Evolutionary conservation across 2,888 invertebrate genomes (phyloP).

Genomic region (Chrysolina americana): DNA sequence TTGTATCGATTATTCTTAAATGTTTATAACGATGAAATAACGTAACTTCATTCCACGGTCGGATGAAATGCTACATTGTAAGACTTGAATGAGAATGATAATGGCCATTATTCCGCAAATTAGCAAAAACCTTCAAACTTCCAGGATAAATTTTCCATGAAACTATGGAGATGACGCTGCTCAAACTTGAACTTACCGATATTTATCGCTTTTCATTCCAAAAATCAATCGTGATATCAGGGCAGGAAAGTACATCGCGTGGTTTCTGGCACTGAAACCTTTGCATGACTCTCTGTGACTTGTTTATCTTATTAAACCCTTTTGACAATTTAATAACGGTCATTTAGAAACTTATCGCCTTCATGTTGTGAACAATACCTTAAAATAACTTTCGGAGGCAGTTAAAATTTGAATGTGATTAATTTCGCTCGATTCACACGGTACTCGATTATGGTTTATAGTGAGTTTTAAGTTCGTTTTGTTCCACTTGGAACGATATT

Average conservation of each 20-base stretch:
- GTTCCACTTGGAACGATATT: neutral
- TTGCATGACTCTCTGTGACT: slow-evolving; percentile 57
- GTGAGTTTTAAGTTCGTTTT: slow-evolving; percentile 8
- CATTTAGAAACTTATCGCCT: slow-evolving; percentile 63
- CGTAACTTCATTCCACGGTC: too few relatives aligned
- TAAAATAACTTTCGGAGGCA: slow-evolving; percentile 12
- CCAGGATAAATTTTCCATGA: too few relatives aligned
- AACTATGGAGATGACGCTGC: too few relatives aligned
- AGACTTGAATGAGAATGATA: too few relatives aligned
- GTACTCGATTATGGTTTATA: slow-evolving; percentile 18
- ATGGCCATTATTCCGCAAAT: too few relatives aligned
- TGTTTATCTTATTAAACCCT: slow-evolving; percentile 64
- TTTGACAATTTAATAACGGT: slow-evolving; percentile 66
- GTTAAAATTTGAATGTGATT: slow-evolving; percentile 22
- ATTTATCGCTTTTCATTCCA: too few relatives aligned
- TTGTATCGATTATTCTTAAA: too few relatives aligned
- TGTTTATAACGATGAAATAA: too few relatives aligned
- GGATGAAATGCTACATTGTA: too few relatives aligned
- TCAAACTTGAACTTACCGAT: too few relatives aligned
- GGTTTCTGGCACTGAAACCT: slow-evolving; percentile 52
- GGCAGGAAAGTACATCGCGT: slow-evolving; percentile 30
- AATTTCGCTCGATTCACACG: neutral
- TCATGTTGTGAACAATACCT: slow-evolving; percentile 51
- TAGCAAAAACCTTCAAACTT: too few relatives aligned
- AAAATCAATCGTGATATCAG: too few relatives aligned